Evolutionary conservation across 2,888 invertebrate species (phyloP).

Genomic region (Hirtodrosophila alboralis): DNA sequence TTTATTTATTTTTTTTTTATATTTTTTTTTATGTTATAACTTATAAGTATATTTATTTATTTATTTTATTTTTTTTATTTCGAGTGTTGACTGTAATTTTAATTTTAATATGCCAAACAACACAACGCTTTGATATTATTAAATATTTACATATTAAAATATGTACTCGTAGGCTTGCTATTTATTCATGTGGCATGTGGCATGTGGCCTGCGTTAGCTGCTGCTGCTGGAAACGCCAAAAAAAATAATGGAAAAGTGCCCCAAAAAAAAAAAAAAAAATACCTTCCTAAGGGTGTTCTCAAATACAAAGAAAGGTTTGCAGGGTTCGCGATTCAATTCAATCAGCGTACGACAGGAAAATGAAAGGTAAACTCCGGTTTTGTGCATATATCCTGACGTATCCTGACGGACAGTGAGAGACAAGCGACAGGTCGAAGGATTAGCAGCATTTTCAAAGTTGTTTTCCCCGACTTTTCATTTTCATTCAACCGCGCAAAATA

Average conservation of each 20-base stretch:
- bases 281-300: conserved; percentile 19
- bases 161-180: conserved; percentile 51
- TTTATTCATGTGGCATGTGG: conserved; percentile 49
- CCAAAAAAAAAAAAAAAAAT: too few relatives aligned
- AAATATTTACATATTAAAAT: conserved; percentile 76
- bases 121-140: conserved; percentile 67
- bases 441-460: conserved; percentile 32
- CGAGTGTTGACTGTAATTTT: conserved; percentile 34
- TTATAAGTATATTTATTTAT: neutral
- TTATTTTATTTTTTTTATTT: conserved; percentile 9
- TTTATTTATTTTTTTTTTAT: too few relatives aligned
- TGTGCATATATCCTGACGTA: conserved; percentile 5
- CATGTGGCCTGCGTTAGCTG: neutral
- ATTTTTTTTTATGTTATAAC: too few relatives aligned
- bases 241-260: conserved; percentile 32
- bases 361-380: conserved; percentile 43
- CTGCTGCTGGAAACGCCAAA: conserved; percentile 16
- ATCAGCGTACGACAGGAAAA: conserved; percentile 43
- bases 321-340: conserved; percentile 44
- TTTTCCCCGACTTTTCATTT: conserved; percentile 1
- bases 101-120: conserved; percentile 51
- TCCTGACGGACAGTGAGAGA: conserved; percentile 28
- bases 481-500: too few relatives aligned
- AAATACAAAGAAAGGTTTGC: conserved; percentile 12
- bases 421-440: conserved; percentile 29